phyloP scores from a whole-genome alignment of 2,113 vertebrate species.

The Corvus hawaiiensis region DNA sequence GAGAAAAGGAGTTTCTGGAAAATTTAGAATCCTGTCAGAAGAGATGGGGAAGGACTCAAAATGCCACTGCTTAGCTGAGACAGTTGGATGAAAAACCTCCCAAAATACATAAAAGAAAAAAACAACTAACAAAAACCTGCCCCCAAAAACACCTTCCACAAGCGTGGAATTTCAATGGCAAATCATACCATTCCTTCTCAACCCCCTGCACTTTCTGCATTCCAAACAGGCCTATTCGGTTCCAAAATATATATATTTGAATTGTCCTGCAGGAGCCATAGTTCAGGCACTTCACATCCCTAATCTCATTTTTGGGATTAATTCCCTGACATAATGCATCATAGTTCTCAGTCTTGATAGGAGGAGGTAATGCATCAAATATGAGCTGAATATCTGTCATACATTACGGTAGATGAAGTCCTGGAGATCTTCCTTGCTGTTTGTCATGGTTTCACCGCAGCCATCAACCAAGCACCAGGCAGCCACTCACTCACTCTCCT shows the following conservation, averaged over 20 bases:
- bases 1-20: neutral
- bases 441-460: neutral
- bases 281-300: neutral
- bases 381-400: constrained; percentile 19
- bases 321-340: neutral
- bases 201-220: neutral
- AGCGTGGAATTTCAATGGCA: neutral
- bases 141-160: neutral
- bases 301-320: constrained; percentile 7
- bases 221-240: neutral
- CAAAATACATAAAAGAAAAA: neutral
- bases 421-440: neutral
- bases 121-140: neutral
- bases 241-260: neutral
- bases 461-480: neutral
- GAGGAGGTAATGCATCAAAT: constrained; percentile 12
- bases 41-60: accelerated
- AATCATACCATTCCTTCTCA: neutral
- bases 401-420: neutral
- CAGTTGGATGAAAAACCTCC: accelerated
- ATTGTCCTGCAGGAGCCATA: neutral
- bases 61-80: neutral
- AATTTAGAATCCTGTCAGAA: neutral
- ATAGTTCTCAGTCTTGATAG: neutral
- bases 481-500: neutral